Percentiles rank a stretch among this genome's conserved stretches.
These are phyloP conservation scores for Steatocranus sp. DNA, from an alignment of 2,797 vertebrate genomes.

Conservation along the genomic window DNA sequence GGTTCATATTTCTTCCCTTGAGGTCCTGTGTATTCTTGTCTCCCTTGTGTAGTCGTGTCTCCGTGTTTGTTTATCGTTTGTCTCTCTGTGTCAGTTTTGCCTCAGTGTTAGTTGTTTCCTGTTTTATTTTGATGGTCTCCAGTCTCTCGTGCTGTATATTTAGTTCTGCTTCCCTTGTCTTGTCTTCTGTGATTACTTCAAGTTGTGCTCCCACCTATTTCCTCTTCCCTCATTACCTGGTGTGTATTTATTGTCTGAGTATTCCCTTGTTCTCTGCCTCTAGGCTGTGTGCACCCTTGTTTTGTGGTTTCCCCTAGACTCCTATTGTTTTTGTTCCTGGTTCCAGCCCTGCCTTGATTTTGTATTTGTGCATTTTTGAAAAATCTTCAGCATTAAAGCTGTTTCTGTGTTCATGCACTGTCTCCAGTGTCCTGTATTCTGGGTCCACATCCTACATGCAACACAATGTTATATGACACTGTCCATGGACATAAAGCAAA, in stretches of 20 bases:
- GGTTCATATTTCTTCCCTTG: background rate
- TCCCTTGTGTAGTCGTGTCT: background rate
- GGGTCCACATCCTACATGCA: background rate
- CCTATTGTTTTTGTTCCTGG: background rate
- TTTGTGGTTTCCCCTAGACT: background rate
- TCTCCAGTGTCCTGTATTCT: background rate
- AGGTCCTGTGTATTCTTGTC: background rate
- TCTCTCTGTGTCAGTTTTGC: background rate
- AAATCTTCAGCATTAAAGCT: background rate
- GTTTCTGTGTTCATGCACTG: background rate
- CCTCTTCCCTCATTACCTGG: background rate
- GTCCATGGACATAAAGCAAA: background rate
- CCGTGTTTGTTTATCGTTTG: accelerated
- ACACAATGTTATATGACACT: background rate
- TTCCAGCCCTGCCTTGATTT: background rate
- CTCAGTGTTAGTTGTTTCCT: background rate
- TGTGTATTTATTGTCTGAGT: background rate
- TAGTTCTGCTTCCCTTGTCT: background rate
- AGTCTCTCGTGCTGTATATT: background rate
- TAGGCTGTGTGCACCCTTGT: background rate
- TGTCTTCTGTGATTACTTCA: background rate
- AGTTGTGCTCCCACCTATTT: background rate
- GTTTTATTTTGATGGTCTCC: background rate
- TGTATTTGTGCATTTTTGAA: background rate
- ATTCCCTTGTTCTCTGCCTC: background rate